A percentile compares a stretch with the other conserved stretches of the same genome.
These are phyloP conservation scores for Physella acuta DNA, from an alignment of 1,140 invertebrate species.

Conservation along the genomic window DNA sequence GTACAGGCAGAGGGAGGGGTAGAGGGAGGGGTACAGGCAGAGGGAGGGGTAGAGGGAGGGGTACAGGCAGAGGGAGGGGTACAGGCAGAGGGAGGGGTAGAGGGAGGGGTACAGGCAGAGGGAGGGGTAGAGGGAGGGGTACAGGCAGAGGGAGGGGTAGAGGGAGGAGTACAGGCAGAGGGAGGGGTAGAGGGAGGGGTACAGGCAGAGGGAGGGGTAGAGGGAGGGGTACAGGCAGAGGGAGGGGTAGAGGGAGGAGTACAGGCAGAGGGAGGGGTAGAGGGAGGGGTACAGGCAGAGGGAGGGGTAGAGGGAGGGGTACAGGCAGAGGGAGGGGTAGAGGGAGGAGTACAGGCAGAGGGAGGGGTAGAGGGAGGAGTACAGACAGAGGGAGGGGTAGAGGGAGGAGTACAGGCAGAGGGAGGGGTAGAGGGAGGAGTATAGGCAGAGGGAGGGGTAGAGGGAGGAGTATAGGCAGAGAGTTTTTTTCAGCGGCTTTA, in stretches of 20 bases:
- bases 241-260: not conserved
- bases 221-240: not conserved
- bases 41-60: not conserved
- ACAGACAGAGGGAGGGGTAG: constrained; percentile 20
- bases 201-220: not conserved
- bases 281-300: not conserved
- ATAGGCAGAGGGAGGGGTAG: not conserved
- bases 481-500: too few relatives aligned
- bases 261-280: constrained; percentile 18
- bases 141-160: not conserved
- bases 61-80: too few relatives aligned
- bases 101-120: constrained; percentile 2
- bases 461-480: constrained; percentile 24
- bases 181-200: not conserved
- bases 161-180: not conserved
- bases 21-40: not conserved
- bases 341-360: too few relatives aligned
- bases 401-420: not conserved
- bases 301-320: not conserved
- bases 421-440: not conserved
- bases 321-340: not conserved
- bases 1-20: not conserved
- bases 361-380: constrained; percentile 9
- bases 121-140: not conserved
- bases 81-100: not conserved